Evolutionary conservation across 2,797 vertebrate genomes (phyloP).

Genomic region (Rhincodon typus): DNA sequence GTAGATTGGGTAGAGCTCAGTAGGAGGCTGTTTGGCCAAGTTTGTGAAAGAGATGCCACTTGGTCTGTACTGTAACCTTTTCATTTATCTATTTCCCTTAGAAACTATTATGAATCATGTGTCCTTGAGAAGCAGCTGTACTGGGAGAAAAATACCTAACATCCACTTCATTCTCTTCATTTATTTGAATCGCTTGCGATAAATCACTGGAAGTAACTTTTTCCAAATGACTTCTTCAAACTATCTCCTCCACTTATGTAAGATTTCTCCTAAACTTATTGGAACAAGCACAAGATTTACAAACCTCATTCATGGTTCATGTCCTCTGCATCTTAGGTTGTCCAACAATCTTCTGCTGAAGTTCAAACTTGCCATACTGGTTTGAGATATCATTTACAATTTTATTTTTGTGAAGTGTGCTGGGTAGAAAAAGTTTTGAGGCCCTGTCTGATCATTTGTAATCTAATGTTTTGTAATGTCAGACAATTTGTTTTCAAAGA

Average conservation of each 20-base stretch:
- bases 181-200: background rate
- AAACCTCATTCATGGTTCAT: background rate
- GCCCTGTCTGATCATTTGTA: background rate
- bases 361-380: background rate
- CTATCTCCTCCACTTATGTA: background rate
- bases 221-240: background rate
- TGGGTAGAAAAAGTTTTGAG: background rate
- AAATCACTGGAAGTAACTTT: background rate
- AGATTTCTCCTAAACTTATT: background rate
- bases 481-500: background rate
- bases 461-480: background rate
- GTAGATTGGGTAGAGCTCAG: background rate
- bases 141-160: background rate
- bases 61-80: background rate
- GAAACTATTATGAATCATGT: background rate
- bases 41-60: background rate
- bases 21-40: background rate
- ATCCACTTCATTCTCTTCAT: background rate
- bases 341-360: background rate
- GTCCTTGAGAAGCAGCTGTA: background rate
- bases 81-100: background rate
- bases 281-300: background rate
- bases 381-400: background rate
- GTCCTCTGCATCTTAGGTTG: background rate
- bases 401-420: background rate